Base-by-base conservation (phyloP, 2,888 invertebrate genomes). In the Lycophotia porphyrea region DNA sequence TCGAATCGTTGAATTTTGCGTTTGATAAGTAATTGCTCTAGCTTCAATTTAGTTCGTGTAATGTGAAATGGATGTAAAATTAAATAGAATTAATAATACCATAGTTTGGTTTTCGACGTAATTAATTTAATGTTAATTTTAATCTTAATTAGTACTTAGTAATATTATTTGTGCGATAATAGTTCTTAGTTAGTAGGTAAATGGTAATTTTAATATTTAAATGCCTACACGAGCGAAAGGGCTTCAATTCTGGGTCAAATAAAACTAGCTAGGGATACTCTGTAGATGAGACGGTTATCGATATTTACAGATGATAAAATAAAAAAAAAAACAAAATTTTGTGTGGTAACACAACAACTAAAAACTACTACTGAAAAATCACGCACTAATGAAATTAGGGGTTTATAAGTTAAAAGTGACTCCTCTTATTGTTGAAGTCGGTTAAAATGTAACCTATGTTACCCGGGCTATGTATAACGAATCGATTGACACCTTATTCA, bases 21-120 rank as follows among this genome's bases (percentile, higher is more conserved):
- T 42, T 78, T 78, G 63, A 42, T 67, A 63, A 73, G 34, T 36
- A 2, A 42, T 67, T 72, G 36, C 47, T 72, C 39, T 55, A 69
- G 55, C 34, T 44, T 36, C 2, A 21, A 65, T 60, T 36, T 64
- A 21, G 24, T 49, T 55, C 49, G 18, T 79, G 65, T 47, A 31
- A 66, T 31, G 11, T n/a, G 21, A 67, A 66, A 68, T 73, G 21
- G n/a, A 66, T 31, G 61, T 73, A 36, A 5, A 52, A 34, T 39
- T 36, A 18, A 42, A 31, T 44, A 21, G 13, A 47, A 55, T 63
- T 27, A 52, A 27, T 75, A 69, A 47, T 64, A 39, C 64, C 36
- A 9, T 31, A 47, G 27, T 39, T 7, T 44, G 27, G 63, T 39
- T 66, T 31, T 58, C 36, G 15, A 4, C 36, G 27, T 31, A 42